A percentile compares a stretch with the other conserved stretches of the same genome.
These are phyloP conservation scores for Malthinus flaveolus DNA, from an alignment of 2,888 invertebrate genomes.

Conservation along the genomic window DNA sequence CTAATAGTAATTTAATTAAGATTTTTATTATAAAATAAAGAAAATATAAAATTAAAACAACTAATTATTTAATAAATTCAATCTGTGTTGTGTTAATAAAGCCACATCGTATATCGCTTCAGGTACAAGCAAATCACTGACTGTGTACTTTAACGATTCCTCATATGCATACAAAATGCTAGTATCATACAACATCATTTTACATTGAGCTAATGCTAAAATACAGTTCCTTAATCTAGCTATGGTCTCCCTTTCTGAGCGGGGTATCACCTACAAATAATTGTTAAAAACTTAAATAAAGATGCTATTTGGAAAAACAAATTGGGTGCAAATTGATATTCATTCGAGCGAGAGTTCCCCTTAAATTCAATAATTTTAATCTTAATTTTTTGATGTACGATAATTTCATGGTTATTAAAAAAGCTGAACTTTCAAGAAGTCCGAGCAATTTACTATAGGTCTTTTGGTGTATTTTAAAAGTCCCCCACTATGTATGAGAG, in stretches of 20 bases:
- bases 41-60: constrained; percentile 7
- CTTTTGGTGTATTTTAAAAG: not conserved
- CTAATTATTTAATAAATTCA: constrained; percentile 53
- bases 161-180: constrained; percentile 89
- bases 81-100: constrained; percentile 74
- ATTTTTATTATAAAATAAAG: constrained; percentile 15
- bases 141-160: constrained; percentile 80
- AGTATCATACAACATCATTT: constrained; percentile 90
- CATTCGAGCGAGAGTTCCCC: too few relatives aligned
- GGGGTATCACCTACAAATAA: constrained; percentile 65
- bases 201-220: constrained; percentile 79
- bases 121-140: constrained; percentile 77
- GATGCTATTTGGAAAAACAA: too few relatives aligned
- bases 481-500: too few relatives aligned
- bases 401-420: too few relatives aligned
- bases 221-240: constrained; percentile 89
- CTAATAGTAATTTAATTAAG: not conserved
- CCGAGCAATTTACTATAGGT: too few relatives aligned
- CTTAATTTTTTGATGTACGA: too few relatives aligned
- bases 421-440: too few relatives aligned
- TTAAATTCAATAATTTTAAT: too few relatives aligned
- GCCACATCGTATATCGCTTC: constrained; percentile 86
- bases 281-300: not conserved
- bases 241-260: constrained; percentile 81
- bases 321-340: too few relatives aligned